Base-by-base conservation (phyloP, 2,113 vertebrate species). In the Xenopus laevis region DNA sequence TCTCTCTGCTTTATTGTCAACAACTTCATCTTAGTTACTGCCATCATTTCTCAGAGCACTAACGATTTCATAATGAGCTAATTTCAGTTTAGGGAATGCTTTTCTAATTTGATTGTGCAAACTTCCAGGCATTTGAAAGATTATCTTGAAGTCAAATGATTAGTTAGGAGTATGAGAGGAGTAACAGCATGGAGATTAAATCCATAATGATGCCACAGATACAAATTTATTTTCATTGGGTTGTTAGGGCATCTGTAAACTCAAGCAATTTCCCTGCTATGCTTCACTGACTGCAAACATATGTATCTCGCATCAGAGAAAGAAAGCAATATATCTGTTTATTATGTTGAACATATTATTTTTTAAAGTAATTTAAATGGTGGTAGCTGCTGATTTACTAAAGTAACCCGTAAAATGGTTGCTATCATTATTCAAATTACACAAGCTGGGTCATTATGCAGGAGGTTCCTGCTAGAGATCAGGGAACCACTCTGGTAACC, bases 1-100 rank as follows among this genome's bases (percentile, higher is more conserved):
- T 52, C 57, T 52, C 61, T 17, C 52, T 17, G 58, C 66, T 62
- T 47, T 13, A 63, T 63, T 69, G 57, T 69, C 65, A 75, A 75
- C 73, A 69, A 68, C 65, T 68, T 74, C 65, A 68, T 74, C 72
- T 74, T 68, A 61, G 64, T 74, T 74, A 60, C 57, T 63, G 58
- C 23, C 65, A 68, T 68, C 73, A 68, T 80, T 74, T 68, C 65
- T 45, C 45, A 50, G 8, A 61, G 21, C 4, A n/a, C 21, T 78
- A 77, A 77, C 40, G 15, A 47, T 78, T 78, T 52, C 66, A 68
- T 80, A 72, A 47, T 0, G 17, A 77, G 71, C 71, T 78, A 17
- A 17, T 61, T 71, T 71, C 71, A 59, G 17, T 62, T 76, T 40
- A 65, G 64, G 71, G 62, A 44, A 4, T 62, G 46, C 6, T 58